Conservation (phyloP, 2,888 invertebrate genomes). For the Thymelicus sylvestris region DNA sequence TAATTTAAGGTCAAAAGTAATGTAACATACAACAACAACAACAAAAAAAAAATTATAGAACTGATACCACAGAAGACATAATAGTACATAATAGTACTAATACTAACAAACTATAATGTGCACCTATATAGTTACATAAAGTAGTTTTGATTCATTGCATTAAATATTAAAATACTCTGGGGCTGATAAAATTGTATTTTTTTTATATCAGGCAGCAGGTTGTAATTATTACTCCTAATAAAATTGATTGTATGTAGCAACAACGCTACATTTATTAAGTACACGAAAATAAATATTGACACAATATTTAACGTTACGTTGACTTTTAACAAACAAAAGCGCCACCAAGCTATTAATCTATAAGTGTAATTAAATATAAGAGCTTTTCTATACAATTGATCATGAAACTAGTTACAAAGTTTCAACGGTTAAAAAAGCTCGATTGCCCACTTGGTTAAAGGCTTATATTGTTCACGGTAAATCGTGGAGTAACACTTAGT, state of each 20-base stretch:
- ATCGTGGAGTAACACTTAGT: background rate
- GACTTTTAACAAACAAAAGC: slow-evolving; percentile 12
- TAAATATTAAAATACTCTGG: no score
- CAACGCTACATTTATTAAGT: background rate
- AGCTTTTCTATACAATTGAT: slow-evolving; percentile 28
- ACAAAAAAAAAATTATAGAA: no score
- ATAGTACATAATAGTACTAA: no score
- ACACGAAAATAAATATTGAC: slow-evolving; percentile 5
- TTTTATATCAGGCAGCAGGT: background rate
- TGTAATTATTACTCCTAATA: background rate
- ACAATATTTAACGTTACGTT: slow-evolving; percentile 14
- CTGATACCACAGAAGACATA: no score
- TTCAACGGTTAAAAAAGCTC: slow-evolving; percentile 22
- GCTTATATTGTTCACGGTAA: slow-evolving; percentile 1
- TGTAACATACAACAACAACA: no score
- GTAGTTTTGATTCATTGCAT: no score
- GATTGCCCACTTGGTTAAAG: slow-evolving; percentile 14
- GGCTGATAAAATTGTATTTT: no score
- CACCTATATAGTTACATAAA: no score
- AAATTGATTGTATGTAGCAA: background rate
- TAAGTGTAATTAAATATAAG: slow-evolving; percentile 28
- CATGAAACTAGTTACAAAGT: slow-evolving; percentile 25
- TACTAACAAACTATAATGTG: no score
- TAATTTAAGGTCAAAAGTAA: no score
- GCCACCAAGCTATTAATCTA: slow-evolving; percentile 5